Evolutionary conservation across 2,888 invertebrate genomes (phyloP), one percentile per base, ranked within the genome.

Genomic region (Ennomos quercinarius): DNA sequence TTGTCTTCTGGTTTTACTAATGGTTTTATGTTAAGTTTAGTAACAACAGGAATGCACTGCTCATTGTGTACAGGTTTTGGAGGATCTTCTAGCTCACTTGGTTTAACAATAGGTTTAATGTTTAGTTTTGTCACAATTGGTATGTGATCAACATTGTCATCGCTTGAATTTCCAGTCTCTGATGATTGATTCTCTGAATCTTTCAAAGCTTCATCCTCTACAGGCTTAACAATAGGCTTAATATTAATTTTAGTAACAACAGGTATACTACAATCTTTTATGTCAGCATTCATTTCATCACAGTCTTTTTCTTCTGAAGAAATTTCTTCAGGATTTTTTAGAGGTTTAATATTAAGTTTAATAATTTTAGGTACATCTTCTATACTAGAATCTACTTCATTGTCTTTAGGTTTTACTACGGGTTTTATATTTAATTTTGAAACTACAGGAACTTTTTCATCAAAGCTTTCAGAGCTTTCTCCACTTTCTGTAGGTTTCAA

Each of bases 381-480:
- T 85, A 84, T 73, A 77, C 80, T 87, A 88, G 78, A 83, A 75
- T 87, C 86, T 84, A 89, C 70, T 77, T 87, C 86, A 84, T 80
- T 87, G 84, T 88, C 87, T 81, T 87, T 89, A 88, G 89, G 89
- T 77, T 88, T 90, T 73, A 90, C 69, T 73, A 91, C 78, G 78
- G 93, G 93, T 84, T 93, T 93, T 65, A 93, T 93, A 77, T 93
- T 93, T 78, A 93, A 84, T 84, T 93, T 93, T 76, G 93, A 93
- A 78, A 91, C 84, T 79, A 89, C 86, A 84, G 92, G 92, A 85
- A 91, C 86, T 85, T 85, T 87, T 57, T 86, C 82, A 61, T 86
- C 87, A 66, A 78, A 70, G 73, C 72, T 76, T 61, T 85, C 83
- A 52, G 83, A 76, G 61, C 77, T 72, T 73, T 85, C 84, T 69